phyloP scores from a whole-genome alignment of 2,888 invertebrate genomes.

The Aspidiotus rigidus region DNA sequence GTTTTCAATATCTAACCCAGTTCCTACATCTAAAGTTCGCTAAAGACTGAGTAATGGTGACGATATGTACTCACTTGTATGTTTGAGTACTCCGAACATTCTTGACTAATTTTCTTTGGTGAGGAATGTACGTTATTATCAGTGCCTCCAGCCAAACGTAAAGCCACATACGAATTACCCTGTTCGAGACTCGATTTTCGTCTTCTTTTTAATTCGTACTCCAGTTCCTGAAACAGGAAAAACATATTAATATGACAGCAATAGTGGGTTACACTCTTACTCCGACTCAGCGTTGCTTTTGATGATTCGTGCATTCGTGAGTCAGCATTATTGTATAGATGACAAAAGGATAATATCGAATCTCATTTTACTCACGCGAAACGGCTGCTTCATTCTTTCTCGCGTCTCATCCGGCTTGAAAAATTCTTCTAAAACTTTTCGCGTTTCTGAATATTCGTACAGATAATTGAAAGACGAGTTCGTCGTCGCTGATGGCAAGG shows the following conservation, averaged over 20 bases:
- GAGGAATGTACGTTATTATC: constrained; percentile 37
- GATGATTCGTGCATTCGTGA: neutral
- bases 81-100: constrained; percentile 33
- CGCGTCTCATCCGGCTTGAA: constrained; percentile 53
- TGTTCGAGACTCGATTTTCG: constrained; percentile 46
- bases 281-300: neutral
- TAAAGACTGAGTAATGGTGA: neutral
- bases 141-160: constrained; percentile 51
- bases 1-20: no score
- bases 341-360: no score
- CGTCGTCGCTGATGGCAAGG: constrained; percentile 45
- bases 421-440: constrained; percentile 85
- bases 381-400: constrained; percentile 35
- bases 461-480: constrained; percentile 72
- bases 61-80: constrained; percentile 16
- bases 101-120: constrained; percentile 38
- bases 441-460: constrained; percentile 85
- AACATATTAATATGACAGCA: neutral
- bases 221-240: constrained; percentile 48
- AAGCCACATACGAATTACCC: constrained; percentile 68
- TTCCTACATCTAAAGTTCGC: no score
- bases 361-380: constrained; percentile 31
- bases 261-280: neutral
- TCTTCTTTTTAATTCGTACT: constrained; percentile 65
- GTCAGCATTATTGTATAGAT: no score